Percentiles rank a stretch among this genome's conserved stretches.
Evolutionary conservation across 2,888 invertebrate genomes (phyloP).

Genomic region (Catocala nupta): DNA sequence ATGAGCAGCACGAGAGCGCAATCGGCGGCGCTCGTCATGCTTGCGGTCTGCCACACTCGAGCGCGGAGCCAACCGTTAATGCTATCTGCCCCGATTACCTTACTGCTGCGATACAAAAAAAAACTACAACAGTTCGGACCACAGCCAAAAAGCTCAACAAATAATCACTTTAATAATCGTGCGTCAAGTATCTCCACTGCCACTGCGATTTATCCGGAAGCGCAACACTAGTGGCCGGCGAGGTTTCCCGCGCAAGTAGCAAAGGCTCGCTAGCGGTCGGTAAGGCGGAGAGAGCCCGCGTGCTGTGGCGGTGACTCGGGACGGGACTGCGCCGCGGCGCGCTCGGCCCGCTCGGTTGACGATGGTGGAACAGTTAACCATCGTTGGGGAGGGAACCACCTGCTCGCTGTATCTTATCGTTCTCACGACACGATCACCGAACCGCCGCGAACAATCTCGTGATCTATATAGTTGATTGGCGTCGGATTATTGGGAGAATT

Average conservation of each 20-base stretch:
- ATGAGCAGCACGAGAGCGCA: slow-evolving; percentile 79
- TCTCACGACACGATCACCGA: slow-evolving; percentile 82
- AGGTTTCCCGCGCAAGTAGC: slow-evolving; percentile 54
- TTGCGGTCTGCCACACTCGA: slow-evolving; percentile 86
- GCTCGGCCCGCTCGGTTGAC: slow-evolving; percentile 69
- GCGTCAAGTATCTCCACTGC: slow-evolving; percentile 54
- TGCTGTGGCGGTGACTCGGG: slow-evolving; percentile 74
- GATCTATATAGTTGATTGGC: slow-evolving; percentile 85
- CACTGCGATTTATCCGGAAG: slow-evolving; percentile 33
- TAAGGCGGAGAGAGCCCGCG: slow-evolving; percentile 60
- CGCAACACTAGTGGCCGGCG: slow-evolving; percentile 43
- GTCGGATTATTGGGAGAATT: slow-evolving; percentile 80
- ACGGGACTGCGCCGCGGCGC: slow-evolving; percentile 77
- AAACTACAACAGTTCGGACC: slow-evolving; percentile 49
- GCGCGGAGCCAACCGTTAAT: slow-evolving; percentile 86
- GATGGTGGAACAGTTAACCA: slow-evolving; percentile 83
- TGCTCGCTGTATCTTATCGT: slow-evolving; percentile 77
- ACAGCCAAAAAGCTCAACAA: slow-evolving; percentile 38
- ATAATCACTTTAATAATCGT: slow-evolving; percentile 48
- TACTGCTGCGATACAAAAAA: slow-evolving; percentile 73
- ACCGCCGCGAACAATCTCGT: slow-evolving; percentile 77
- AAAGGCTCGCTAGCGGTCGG: slow-evolving; percentile 48
- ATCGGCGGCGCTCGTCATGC: slow-evolving; percentile 83
- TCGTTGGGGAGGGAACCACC: slow-evolving; percentile 82
- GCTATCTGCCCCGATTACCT: slow-evolving; percentile 87